These are phyloP conservation scores for Siderastrea siderea DNA, from an alignment of 92 coral and sea anemone species.

Conservation along the genomic window DNA sequence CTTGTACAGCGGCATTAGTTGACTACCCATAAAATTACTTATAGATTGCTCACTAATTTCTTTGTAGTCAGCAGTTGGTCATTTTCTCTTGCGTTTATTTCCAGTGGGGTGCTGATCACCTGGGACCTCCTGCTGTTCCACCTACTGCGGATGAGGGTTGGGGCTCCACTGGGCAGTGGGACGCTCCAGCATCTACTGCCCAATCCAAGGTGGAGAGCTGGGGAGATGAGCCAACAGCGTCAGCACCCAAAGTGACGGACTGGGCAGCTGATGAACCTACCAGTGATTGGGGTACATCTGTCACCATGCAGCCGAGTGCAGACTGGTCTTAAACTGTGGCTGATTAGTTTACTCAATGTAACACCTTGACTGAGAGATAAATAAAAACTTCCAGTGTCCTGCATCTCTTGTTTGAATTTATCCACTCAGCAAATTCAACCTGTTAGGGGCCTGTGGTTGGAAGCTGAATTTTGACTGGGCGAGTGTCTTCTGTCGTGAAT, in stretches of 20 bases:
- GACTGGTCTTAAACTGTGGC: conserved; percentile 67
- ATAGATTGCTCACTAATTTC: too few species aligned
- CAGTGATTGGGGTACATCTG: conserved; percentile 81
- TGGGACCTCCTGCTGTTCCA: conserved; percentile 32
- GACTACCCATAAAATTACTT: too few species aligned
- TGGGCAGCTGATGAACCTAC: conserved; percentile 41
- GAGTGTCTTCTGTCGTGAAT: too few species aligned
- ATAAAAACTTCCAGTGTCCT: conserved; percentile 21
- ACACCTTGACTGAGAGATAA: conserved; percentile 3
- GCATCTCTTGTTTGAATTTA: background rate
- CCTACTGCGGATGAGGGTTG: conserved; percentile 32
- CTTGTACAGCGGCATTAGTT: too few species aligned
- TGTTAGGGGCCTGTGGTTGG: too few species aligned
- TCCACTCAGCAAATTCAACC: background rate
- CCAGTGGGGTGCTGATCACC: conserved; percentile 92
- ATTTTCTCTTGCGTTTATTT: background rate
- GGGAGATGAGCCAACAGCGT: conserved; percentile 23
- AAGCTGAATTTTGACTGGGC: background rate
- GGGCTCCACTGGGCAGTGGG: conserved; percentile 62
- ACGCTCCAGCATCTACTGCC: conserved; percentile 25
- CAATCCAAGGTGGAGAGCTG: conserved; percentile 4
- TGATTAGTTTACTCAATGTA: background rate
- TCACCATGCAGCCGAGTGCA: conserved; percentile 68
- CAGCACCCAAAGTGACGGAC: conserved; percentile 1
- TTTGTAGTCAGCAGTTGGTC: background rate